Percentiles rank a stretch among this genome's conserved stretches.
These are phyloP conservation scores for Nibea albiflora DNA, from an alignment of 2,113 vertebrate species.

Conservation along the genomic window DNA sequence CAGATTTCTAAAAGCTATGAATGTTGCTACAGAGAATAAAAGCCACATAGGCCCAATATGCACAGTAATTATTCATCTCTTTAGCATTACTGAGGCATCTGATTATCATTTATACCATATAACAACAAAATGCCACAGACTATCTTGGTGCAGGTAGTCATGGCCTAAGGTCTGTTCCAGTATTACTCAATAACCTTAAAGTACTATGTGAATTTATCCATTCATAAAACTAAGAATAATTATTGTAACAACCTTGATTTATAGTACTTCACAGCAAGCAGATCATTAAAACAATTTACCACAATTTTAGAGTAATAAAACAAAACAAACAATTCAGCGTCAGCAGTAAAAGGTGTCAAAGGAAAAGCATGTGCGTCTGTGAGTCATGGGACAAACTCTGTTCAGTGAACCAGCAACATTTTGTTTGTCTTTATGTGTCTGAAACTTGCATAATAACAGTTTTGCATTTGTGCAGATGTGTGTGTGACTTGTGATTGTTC, in stretches of 20 bases:
- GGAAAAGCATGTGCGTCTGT: neutral
- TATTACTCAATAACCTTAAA: neutral
- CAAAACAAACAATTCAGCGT: too few species aligned
- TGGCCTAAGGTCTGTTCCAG: neutral
- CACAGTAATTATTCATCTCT: neutral
- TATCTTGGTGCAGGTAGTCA: neutral
- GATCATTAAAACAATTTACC: too few species aligned
- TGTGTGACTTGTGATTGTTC: neutral
- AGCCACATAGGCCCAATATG: neutral
- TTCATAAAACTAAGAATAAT: too few species aligned
- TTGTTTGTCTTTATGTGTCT: neutral
- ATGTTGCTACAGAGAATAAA: neutral
- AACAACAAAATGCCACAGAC: neutral
- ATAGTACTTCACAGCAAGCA: too few species aligned
- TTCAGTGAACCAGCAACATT: constrained; percentile 2
- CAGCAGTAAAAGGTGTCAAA: too few species aligned
- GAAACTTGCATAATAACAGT: neutral
- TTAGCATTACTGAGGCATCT: neutral
- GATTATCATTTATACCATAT: neutral
- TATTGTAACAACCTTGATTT: too few species aligned
- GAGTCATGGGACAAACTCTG: neutral
- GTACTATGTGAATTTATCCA: neutral
- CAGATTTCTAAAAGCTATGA: constrained; percentile 1
- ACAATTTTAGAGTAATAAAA: too few species aligned
- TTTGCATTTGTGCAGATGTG: neutral